These are phyloP conservation scores for Erebia palarica DNA, from an alignment of 2,888 invertebrate genomes.

Conservation along the genomic window DNA sequence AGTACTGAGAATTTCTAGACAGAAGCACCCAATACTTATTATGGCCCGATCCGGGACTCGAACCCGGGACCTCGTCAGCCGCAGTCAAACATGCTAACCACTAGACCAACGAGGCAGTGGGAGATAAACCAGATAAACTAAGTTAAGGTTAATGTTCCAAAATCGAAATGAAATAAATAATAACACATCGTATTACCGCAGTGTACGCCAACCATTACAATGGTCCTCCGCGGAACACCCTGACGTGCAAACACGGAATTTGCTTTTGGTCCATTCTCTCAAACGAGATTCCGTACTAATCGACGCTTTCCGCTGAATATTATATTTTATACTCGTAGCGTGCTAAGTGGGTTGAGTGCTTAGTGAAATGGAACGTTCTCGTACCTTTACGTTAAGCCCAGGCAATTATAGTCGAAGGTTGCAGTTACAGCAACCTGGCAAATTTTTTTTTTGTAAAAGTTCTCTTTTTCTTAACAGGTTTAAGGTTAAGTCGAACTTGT, in stretches of 20 bases:
- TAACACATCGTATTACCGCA: background rate
- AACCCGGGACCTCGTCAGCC: no score
- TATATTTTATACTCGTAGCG: conserved; percentile 36
- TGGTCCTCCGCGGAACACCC: conserved; percentile 32
- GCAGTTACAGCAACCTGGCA: background rate
- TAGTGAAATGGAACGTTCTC: conserved; percentile 8
- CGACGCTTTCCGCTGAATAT: conserved; percentile 35
- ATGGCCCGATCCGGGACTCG: no score
- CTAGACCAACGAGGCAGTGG: no score
- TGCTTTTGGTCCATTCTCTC: conserved; percentile 40
- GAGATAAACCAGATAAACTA: no score
- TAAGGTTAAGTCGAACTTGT: no score
- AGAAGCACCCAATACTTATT: no score
- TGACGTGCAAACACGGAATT: conserved; percentile 42
- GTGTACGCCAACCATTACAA: conserved; percentile 26
- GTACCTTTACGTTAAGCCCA: background rate
- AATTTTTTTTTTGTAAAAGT: no score
- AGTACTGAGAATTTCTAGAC: no score
- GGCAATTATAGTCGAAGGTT: background rate
- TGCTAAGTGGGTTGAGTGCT: conserved; percentile 18
- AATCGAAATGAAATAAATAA: no score
- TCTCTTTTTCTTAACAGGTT: no score
- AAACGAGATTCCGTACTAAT: conserved; percentile 39
- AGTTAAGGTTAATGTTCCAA: no score
- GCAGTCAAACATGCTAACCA: no score